These are phyloP conservation scores for Platygyra sinensis DNA, from an alignment of 64 coral and sea anemone genomes.

Conservation along the genomic window DNA sequence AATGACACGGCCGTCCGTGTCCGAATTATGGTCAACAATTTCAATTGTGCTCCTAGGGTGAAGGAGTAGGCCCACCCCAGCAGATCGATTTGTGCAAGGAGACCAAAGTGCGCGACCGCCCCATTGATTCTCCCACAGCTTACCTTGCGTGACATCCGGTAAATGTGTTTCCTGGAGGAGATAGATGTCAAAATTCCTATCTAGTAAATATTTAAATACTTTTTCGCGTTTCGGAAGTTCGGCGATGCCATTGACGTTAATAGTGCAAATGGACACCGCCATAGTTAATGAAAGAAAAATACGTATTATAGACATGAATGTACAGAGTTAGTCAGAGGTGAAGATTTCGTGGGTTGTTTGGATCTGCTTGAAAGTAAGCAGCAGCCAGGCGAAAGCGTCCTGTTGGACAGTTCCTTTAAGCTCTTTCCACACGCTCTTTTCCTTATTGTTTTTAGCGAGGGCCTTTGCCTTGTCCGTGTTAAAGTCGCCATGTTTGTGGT, in stretches of 20 bases:
- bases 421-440: too few relatives aligned
- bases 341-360: too few relatives aligned
- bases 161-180: slow-evolving; percentile 4
- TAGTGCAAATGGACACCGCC: slow-evolving; percentile 4
- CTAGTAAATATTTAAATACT: not conserved
- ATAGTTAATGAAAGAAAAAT: not conserved
- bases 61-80: not conserved
- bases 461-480: too few relatives aligned
- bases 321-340: too few relatives aligned
- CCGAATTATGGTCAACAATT: not conserved
- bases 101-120: not conserved
- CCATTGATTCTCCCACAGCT: not conserved
- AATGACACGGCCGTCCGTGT: not conserved
- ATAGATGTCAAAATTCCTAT: slow-evolving; percentile 4
- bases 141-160: too few relatives aligned
- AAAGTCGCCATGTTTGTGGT: too few relatives aligned
- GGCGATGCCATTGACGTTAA: slow-evolving; percentile 44
- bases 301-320: not conserved
- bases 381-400: too few relatives aligned
- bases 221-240: not conserved
- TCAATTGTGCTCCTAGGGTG: not conserved
- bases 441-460: too few relatives aligned
- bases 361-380: too few relatives aligned
- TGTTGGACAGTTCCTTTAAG: too few relatives aligned
- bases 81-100: not conserved